Evolutionary conservation across 2,113 vertebrate species (phyloP).

Genomic region (Deroptyus accipitrinus): DNA sequence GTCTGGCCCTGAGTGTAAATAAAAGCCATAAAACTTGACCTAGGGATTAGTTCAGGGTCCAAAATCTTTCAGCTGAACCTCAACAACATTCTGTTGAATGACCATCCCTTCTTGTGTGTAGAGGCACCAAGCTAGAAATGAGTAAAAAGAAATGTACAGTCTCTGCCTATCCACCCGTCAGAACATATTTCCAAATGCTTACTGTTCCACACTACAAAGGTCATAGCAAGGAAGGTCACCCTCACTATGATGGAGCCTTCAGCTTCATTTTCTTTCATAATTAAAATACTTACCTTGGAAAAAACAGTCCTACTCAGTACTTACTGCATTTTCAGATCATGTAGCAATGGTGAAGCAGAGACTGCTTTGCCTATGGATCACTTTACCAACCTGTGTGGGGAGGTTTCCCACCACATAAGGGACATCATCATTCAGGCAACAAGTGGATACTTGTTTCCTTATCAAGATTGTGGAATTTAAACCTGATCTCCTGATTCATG

Average conservation of each 20-base stretch:
- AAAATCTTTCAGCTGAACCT: background rate
- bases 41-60: background rate
- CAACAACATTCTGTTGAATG: background rate
- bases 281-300: background rate
- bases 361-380: background rate
- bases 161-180: background rate
- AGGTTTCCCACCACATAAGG: background rate
- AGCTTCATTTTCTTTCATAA: background rate
- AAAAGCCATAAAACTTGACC: background rate
- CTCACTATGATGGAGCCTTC: background rate
- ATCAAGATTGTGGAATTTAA: background rate
- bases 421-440: background rate
- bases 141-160: background rate
- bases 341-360: background rate
- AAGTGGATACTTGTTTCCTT: background rate
- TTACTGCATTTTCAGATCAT: background rate
- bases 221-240: background rate
- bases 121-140: background rate
- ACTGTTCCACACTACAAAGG: background rate
- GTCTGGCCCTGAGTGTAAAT: background rate
- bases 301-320: background rate
- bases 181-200: background rate
- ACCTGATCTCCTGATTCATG: background rate
- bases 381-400: background rate
- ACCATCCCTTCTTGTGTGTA: background rate